Evolutionary conservation across 2,888 invertebrate genomes (phyloP).

Genomic region (Holacanthella duospinosa): DNA sequence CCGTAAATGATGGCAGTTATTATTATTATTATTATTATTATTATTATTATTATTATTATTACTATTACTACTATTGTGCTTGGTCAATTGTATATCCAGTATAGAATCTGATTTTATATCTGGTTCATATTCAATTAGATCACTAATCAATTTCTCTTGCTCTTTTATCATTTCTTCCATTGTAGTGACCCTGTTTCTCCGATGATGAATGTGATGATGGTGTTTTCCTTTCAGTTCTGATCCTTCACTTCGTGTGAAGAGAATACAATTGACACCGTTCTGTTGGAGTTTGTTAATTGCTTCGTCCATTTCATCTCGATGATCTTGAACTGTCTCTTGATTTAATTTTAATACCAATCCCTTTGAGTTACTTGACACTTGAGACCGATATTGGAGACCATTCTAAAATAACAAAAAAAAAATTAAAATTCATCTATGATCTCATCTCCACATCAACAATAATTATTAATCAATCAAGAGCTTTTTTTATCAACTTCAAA

Average conservation of each 20-base stretch:
- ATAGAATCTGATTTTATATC: background rate
- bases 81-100: background rate
- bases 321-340: slow-evolving; percentile 14
- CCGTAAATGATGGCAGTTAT: background rate
- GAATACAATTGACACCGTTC: slow-evolving; percentile 34
- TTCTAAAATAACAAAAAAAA: background rate
- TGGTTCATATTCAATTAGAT: background rate
- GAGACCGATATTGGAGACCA: too few relatives aligned
- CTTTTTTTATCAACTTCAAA: background rate
- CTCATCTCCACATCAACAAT: background rate
- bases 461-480: background rate
- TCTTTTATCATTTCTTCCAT: background rate
- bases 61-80: too few relatives aligned
- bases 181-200: background rate
- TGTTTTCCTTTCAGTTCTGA: slow-evolving; percentile 7
- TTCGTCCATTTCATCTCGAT: slow-evolving; percentile 33
- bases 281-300: slow-evolving; percentile 31
- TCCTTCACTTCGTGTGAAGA: slow-evolving; percentile 28
- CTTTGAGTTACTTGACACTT: background rate
- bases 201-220: background rate
- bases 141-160: background rate
- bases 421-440: too few relatives aligned
- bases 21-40: background rate
- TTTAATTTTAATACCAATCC: background rate
- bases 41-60: too few relatives aligned